Conservation (phyloP, 2,888 invertebrate genomes). For the Tryphoninae sp. region DNA sequence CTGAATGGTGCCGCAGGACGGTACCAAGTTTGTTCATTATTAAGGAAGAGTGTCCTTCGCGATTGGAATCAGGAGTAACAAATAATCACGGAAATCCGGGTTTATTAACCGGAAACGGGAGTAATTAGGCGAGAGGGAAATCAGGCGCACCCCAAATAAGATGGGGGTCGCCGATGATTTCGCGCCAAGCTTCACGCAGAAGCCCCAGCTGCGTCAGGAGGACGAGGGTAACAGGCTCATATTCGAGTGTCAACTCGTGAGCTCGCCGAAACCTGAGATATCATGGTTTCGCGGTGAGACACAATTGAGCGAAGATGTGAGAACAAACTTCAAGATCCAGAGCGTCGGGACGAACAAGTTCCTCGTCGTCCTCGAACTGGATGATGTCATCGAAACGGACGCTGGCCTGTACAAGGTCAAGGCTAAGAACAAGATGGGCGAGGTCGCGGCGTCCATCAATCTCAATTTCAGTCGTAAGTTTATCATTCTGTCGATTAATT, state of each 20-base stretch:
- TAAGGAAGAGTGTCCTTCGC: conserved; percentile 5
- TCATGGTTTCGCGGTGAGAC: conserved; percentile 96
- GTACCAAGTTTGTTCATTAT: conserved; percentile 42
- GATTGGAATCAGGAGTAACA: conserved; percentile 13
- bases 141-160: conserved; percentile 71
- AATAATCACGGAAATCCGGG: conserved; percentile 20
- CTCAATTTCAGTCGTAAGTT: conserved; percentile 98
- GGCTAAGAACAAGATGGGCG: conserved; percentile 98
- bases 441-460: conserved; percentile 98
- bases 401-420: conserved; percentile 98
- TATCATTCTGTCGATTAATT: conserved; percentile 15
- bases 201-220: conserved; percentile 97
- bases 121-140: conserved; percentile 53
- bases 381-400: conserved; percentile 97
- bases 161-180: conserved; percentile 96
- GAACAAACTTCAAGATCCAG: conserved; percentile 94
- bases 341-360: conserved; percentile 93
- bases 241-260: conserved; percentile 95
- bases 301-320: conserved; percentile 90
- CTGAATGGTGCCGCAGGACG: conserved; percentile 74
- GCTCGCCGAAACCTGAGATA: conserved; percentile 94
- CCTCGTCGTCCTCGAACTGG: conserved; percentile 95
- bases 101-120: conserved; percentile 36
- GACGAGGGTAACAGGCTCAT: conserved; percentile 97
- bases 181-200: conserved; percentile 99